Evolutionary conservation across 2,113 vertebrate genomes (phyloP).

Genomic region (Pseudorectes ferrugineus): DNA sequence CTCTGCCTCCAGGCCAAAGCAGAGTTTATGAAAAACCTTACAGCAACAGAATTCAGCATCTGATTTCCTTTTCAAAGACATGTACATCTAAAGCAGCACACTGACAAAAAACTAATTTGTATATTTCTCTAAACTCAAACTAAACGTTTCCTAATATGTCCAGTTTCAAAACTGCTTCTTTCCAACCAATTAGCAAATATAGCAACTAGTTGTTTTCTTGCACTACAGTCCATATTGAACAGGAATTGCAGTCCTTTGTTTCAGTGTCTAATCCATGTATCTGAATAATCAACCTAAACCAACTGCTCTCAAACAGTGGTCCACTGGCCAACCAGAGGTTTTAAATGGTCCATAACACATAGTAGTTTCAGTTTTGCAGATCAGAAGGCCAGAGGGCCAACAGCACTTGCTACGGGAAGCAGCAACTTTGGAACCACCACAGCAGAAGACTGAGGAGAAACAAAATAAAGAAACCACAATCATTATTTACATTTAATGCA

Average conservation of each 20-base stretch:
- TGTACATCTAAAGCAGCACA: neutral
- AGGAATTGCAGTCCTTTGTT: neutral
- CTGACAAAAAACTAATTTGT: neutral
- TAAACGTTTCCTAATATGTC: neutral
- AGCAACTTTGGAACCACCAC: neutral
- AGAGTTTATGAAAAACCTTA: neutral
- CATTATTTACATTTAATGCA: neutral
- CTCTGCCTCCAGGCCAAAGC: neutral
- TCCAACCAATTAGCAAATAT: neutral
- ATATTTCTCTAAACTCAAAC: neutral
- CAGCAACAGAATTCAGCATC: neutral
- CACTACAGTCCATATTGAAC: neutral
- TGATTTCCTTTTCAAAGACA: neutral
- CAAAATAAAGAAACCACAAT: neutral
- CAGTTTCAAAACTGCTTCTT: neutral
- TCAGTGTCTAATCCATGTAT: neutral
- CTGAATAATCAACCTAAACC: neutral
- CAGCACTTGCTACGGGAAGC: neutral
- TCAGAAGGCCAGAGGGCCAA: neutral
- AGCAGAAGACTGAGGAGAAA: neutral
- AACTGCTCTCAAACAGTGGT: neutral
- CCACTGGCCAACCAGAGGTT: neutral
- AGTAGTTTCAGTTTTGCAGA: neutral
- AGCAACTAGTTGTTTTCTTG: neutral
- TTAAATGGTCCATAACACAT: accelerated